phyloP scores from a whole-genome alignment of 2,797 vertebrate genomes.

The Oceanodroma leucorhoa region DNA sequence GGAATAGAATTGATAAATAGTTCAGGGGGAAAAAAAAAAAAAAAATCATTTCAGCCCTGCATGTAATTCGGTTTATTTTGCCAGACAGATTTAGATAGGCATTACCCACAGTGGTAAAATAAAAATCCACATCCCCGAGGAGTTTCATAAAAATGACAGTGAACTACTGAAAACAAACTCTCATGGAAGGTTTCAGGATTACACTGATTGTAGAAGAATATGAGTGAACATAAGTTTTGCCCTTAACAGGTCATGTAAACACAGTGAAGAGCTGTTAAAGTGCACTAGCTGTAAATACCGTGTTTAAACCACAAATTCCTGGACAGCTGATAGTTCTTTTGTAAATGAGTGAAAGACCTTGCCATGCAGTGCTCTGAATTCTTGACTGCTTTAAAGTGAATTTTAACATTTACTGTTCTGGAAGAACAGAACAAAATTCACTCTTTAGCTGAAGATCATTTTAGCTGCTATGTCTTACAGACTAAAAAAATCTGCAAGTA shows the following conservation, averaged over 20 bases:
- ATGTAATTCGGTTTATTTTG: not conserved
- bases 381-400: not conserved
- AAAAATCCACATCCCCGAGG: not conserved
- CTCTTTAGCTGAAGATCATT: not conserved
- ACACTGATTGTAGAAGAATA: not conserved
- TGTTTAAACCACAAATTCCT: not conserved
- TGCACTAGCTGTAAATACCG: not conserved
- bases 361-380: not conserved
- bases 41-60: not conserved
- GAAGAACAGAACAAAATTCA: not conserved
- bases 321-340: not conserved
- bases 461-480: not conserved
- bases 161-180: not conserved
- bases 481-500: not conserved
- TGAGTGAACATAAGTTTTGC: not conserved
- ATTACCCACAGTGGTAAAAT: not conserved
- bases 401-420: not conserved
- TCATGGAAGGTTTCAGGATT: not conserved
- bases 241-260: not conserved
- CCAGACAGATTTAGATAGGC: not conserved
- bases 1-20: constrained; percentile 6
- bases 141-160: not conserved
- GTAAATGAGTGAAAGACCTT: not conserved
- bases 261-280: not conserved
- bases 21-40: not conserved